Conservation (phyloP, 2,113 vertebrate species). For the Halcyon senegalensis region DNA sequence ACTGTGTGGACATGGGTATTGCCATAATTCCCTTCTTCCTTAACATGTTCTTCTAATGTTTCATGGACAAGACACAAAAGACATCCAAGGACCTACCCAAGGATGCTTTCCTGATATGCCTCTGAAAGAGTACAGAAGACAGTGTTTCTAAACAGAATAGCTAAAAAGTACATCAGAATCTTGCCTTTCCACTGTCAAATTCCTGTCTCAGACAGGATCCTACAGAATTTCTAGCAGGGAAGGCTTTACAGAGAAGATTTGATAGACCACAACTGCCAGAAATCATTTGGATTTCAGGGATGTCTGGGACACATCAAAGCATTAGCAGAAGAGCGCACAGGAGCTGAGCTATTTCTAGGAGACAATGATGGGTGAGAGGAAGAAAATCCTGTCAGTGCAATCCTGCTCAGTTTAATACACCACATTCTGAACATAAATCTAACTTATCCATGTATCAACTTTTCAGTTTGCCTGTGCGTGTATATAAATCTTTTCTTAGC, state of each 20-base stretch:
- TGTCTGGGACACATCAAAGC: background rate
- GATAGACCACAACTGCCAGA: background rate
- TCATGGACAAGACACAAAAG: background rate
- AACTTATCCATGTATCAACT: background rate
- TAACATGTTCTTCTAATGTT: background rate
- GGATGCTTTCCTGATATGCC: background rate
- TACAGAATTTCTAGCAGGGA: background rate
- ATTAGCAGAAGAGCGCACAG: background rate
- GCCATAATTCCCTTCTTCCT: background rate
- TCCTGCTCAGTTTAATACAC: background rate
- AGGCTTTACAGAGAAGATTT: background rate
- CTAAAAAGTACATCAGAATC: background rate
- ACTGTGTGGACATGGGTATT: rapidly evolving
- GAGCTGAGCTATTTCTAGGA: background rate
- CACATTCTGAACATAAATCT: background rate
- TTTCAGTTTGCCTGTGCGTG: background rate
- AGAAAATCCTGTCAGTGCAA: background rate
- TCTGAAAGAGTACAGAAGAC: rapidly evolving
- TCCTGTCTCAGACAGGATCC: background rate
- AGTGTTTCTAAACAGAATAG: background rate
- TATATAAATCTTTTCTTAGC: background rate
- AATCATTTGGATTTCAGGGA: background rate
- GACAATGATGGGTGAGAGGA: background rate
- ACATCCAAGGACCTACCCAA: background rate
- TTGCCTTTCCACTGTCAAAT: background rate